These are phyloP conservation scores for Trinorchestia longiramus DNA, from an alignment of 1,140 invertebrate genomes.

Conservation along the genomic window DNA sequence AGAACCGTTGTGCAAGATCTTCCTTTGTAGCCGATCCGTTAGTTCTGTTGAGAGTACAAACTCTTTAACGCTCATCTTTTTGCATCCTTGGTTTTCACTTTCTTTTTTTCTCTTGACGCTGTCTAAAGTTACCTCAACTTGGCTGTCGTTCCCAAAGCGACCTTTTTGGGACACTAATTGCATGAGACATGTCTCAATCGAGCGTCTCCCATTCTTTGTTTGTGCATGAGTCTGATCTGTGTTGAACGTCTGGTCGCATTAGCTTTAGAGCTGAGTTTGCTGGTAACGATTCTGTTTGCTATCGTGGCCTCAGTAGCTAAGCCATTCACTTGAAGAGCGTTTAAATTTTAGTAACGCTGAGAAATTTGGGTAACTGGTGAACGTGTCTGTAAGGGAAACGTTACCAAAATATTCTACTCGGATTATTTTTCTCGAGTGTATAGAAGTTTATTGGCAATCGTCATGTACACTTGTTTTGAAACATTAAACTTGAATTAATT, in stretches of 20 bases:
- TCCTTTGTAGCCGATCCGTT: neutral
- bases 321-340: no score
- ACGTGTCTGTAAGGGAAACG: no score
- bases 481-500: no score
- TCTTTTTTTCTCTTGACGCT: neutral
- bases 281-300: neutral
- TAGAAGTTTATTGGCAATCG: no score
- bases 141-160: neutral
- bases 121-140: neutral
- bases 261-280: slow-evolving; percentile 23
- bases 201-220: slow-evolving; percentile 7
- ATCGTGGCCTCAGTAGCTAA: no score
- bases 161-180: slow-evolving; percentile 17
- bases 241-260: neutral
- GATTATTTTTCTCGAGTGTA: no score
- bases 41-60: neutral
- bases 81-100: neutral
- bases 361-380: neutral
- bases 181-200: slow-evolving; percentile 28
- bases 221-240: slow-evolving; percentile 11
- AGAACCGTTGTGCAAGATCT: neutral
- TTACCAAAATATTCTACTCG: no score
- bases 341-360: neutral
- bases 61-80: neutral
- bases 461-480: no score